Evolutionary conservation across 1,140 invertebrate genomes (phyloP).

Genomic region (Hormaphis cornu): DNA sequence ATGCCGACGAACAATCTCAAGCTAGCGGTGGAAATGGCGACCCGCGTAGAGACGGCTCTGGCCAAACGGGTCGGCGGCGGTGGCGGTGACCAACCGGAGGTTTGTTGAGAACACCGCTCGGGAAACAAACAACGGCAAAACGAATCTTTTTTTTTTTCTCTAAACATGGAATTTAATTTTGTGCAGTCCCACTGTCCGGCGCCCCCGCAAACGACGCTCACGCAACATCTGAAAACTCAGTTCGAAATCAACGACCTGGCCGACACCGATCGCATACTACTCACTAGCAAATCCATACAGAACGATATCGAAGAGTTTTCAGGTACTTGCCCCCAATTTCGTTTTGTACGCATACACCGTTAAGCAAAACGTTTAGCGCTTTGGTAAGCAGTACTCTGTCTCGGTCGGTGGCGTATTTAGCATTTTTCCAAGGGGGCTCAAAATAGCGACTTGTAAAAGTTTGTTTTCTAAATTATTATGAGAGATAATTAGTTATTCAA

Average conservation of each 20-base stretch:
- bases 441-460: no score
- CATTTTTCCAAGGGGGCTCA: no score
- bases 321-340: not conserved
- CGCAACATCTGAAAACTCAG: constrained; percentile 5
- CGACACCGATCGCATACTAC: constrained; percentile 15
- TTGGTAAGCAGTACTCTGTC: no score
- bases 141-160: no score
- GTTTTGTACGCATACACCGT: no score
- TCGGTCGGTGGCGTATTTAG: no score
- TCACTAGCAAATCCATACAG: constrained; percentile 24
- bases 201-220: not conserved
- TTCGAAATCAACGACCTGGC: constrained; percentile 22
- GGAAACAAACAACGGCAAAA: not conserved
- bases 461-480: no score
- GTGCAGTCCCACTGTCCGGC: not conserved
- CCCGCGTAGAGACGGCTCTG: constrained; percentile 13
- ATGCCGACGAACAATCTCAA: constrained; percentile 19
- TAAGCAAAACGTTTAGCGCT: no score
- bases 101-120: not conserved
- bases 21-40: constrained; percentile 10
- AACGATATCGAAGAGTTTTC: constrained; percentile 27
- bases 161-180: not conserved
- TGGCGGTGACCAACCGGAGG: constrained; percentile 21
- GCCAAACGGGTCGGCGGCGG: constrained; percentile 11
- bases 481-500: no score